Evolutionary conservation across 2,113 vertebrate species (phyloP), one percentile per base, ranked within the genome.

Genomic region (Clarias batrachus): DNA sequence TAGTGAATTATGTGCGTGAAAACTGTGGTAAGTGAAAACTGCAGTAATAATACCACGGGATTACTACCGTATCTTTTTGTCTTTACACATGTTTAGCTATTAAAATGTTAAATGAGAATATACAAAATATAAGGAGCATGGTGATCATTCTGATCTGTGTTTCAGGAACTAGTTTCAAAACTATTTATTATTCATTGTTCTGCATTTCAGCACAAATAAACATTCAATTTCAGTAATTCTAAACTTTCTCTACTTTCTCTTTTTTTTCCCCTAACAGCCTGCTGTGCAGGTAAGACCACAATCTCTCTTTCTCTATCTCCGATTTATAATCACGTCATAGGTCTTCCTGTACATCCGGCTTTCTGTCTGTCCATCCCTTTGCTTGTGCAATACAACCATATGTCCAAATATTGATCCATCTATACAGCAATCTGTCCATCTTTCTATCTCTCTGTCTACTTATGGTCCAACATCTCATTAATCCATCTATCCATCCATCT

Each of bases 1-100:
- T 98, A 90, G 91, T 97, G 76, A 90, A 92, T 81, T 95, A 96
- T 85, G 91, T 95, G 37, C 90, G 92, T 82, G 91, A 96, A 86
- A 97, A 96, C 92, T 98, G 97, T 83, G 94, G 95, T 97, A 93
- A 96, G 96, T 94, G 9, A 27, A 60, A n/a, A 4, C 57, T 19
- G 3, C 57, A 59, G 4, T 48, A 48, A 48, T 48, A 48, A 48
- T 48, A 48, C 7, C 6, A 48, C 7, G 7, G 6, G 48, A 48
- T 48, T 48, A 48, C 48, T 48, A 48, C 48, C 48, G 7, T 8
- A 9, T 48, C 0, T 48, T 48, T 33, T 48, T 48, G 48, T 10
- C 19, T 23, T 4, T 41, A 21, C 70, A 73, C 19, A 70, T 7
- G 25, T 8, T 33, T 33, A 70, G 16, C 27, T 70, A 70, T 17